phyloP scores from a whole-genome alignment of 2,113 vertebrate species.

The Naja naja region DNA sequence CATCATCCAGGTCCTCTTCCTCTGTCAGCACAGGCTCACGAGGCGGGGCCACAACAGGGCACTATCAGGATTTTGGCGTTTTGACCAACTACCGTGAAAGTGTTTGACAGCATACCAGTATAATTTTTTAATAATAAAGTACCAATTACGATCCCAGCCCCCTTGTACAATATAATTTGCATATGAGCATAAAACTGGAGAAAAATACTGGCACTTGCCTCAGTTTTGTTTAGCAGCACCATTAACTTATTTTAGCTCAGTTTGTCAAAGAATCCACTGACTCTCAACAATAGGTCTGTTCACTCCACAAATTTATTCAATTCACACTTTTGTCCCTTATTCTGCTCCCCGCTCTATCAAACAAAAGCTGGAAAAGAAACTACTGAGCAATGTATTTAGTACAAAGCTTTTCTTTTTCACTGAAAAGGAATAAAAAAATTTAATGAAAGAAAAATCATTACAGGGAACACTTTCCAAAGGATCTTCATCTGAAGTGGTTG shows the following conservation, averaged over 20 bases:
- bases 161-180: not conserved
- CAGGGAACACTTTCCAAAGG: not conserved
- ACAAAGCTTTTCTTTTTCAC: not conserved
- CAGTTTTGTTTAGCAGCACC: not conserved
- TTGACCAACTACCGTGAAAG: not conserved
- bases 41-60: no score
- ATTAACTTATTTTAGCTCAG: not conserved
- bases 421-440: not conserved
- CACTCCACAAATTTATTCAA: not conserved
- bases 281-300: not conserved
- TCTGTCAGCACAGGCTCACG: no score
- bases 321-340: not conserved
- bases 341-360: not conserved
- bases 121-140: not conserved
- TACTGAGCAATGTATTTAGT: not conserved
- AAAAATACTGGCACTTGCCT: not conserved
- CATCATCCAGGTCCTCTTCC: no score
- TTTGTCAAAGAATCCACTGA: not conserved
- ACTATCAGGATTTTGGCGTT: not conserved
- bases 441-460: not conserved
- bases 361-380: not conserved
- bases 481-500: not conserved
- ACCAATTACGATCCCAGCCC: not conserved
- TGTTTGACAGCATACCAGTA: not conserved
- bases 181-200: not conserved